Evolutionary conservation across 2,888 invertebrate species (phyloP), one percentile per base, ranked within the genome.

Genomic region (Drosophila silvestris): DNA sequence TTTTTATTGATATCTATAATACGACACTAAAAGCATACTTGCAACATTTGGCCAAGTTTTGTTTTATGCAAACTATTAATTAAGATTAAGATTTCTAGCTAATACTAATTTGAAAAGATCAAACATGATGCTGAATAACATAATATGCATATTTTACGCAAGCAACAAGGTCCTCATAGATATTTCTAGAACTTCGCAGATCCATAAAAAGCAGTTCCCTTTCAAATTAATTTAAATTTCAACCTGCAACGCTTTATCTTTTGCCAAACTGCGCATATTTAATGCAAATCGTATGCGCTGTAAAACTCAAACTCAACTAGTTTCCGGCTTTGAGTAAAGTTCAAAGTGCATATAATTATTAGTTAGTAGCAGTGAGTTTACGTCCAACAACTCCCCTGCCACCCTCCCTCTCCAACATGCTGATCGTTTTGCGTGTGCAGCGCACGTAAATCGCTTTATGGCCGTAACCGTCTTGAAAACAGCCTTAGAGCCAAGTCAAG

Each of bases 371-470:
- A 47, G 9, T 16, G 26, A 5, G 47, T 16, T 44, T 22, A 26
- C 28, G 37, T 19, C 56, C 37, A 12, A 19, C 12, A 14, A 32
- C n/a, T 12, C 7, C 19, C 7, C 26, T 37, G 52, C 7, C 30
- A 19, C 14, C 3, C 0, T 14, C 1, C 6, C n/a, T 4, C 14
- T 22, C 4, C 28, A 2, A 33, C 12, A 47, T 2, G 10, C 19
- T 5, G 70, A 77, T 73, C 70, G 47, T n/a, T 41, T 82, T 79
- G 62, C 60, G 56, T 59, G 67, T 83, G 84, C 85, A 58, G 26
- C 12, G 62, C 86, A 87, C 86, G 86, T 87, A 74, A 62, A 71
- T 77, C 53, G 32, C 61, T 71, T 77, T 70, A 75, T 59, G 57
- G 67, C 33, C 57, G n/a, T n/a, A n/a, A n/a, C n/a, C n/a, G n/a